Evolutionary conservation across 2,888 invertebrate species (phyloP).

Genomic region (Phyllotreta striolata): DNA sequence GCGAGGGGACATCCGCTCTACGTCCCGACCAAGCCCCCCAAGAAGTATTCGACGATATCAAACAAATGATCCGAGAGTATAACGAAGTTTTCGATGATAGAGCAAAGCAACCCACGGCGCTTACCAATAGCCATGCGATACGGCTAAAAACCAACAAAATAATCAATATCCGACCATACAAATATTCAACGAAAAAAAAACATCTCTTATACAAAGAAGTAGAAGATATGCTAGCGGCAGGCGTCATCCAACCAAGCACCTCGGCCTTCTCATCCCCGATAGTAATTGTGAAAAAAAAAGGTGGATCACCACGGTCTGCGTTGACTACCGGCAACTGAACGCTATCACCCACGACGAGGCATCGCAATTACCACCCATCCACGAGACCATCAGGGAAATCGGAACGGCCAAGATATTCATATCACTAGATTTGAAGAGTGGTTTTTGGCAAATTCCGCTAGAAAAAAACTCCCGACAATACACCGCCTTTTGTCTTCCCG

Average conservation of each 20-base stretch:
- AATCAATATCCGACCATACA: background rate
- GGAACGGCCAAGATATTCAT: conserved; percentile 20
- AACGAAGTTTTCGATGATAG: no score
- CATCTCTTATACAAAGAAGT: no score
- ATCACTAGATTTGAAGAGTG: conserved; percentile 16
- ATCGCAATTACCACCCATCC: conserved; percentile 19
- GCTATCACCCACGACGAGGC: conserved; percentile 9
- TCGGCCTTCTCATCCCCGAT: conserved; percentile 14
- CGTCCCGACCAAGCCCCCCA: no score
- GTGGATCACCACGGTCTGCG: no score
- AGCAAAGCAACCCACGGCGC: no score
- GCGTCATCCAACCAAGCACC: conserved; percentile 14
- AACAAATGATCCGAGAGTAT: no score
- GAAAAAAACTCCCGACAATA: background rate
- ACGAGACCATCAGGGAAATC: conserved; percentile 21
- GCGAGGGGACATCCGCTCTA: no score
- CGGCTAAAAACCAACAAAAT: background rate
- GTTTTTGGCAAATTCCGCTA: conserved; percentile 22
- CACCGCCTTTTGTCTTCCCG: background rate
- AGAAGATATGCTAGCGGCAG: no score
- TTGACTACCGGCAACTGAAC: conserved; percentile 17
- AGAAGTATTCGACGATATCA: no score
- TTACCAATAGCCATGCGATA: no score
- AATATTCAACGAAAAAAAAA: no score
- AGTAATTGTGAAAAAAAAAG: conserved; percentile 22